Conservation (phyloP, 2,113 vertebrate genomes). For the Solea senegalensis region DNA sequence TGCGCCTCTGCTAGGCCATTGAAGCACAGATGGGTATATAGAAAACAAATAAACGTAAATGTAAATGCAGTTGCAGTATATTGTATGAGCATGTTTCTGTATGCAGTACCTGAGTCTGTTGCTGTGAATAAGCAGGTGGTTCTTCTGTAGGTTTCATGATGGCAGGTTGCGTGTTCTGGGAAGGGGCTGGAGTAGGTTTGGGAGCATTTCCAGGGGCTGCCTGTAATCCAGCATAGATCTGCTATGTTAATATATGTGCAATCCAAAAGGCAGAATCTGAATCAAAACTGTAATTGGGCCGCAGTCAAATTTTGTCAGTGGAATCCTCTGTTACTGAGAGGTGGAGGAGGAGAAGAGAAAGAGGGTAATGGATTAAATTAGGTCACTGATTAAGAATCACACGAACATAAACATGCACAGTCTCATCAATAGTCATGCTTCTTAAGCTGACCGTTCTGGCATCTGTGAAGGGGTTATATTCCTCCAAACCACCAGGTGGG, state of each 20-base stretch:
- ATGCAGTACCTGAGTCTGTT: constrained; percentile 79
- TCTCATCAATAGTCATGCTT: constrained; percentile 12
- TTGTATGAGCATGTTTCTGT: not conserved
- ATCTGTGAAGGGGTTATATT: constrained; percentile 98
- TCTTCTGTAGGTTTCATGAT: constrained; percentile 99
- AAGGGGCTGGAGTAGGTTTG: constrained; percentile 86
- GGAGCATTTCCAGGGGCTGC: constrained; percentile 87
- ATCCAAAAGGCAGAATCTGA: constrained; percentile 9
- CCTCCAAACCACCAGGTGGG: constrained; percentile 92
- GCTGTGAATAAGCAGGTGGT: constrained; percentile 90
- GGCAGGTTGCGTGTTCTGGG: constrained; percentile 93
- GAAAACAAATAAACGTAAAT: constrained; percentile 1
- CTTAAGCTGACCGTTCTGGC: constrained; percentile 89
- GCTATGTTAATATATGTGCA: constrained; percentile 25
- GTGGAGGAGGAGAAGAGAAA: constrained; percentile 21
- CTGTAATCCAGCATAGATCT: constrained; percentile 70
- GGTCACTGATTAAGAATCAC: constrained; percentile 40
- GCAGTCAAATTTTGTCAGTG: constrained; percentile 43
- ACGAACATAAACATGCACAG: constrained; percentile 30
- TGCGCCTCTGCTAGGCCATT: constrained; percentile 42
- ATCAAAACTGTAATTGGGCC: constrained; percentile 50
- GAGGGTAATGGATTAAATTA: constrained; percentile 42
- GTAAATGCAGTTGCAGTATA: not conserved
- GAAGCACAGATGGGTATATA: constrained; percentile 39
- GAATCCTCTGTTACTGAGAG: constrained; percentile 48